A percentile compares a stretch with the other conserved stretches of the same genome.
These are phyloP conservation scores for Pseudobourletiella spinata DNA, from an alignment of 1,140 invertebrate species.

Conservation along the genomic window DNA sequence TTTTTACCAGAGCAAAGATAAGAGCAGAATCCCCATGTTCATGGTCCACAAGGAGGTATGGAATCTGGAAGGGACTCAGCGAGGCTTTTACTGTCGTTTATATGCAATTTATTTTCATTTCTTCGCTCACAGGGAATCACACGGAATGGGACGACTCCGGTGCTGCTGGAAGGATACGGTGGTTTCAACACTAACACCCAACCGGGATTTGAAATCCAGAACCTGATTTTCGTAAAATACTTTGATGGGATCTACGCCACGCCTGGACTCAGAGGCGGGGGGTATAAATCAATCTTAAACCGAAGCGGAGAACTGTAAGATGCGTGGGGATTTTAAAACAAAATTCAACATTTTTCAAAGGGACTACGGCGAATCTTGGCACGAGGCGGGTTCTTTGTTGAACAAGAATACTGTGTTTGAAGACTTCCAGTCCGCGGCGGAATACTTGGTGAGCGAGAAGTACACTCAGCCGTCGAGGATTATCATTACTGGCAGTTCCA, in stretches of 20 bases:
- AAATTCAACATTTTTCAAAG: slow-evolving; percentile 42
- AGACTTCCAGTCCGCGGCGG: slow-evolving; percentile 88
- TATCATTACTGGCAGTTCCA: slow-evolving; percentile 64
- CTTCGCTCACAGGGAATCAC: too few relatives aligned
- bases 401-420: slow-evolving; percentile 97
- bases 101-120: too few relatives aligned
- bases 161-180: slow-evolving; percentile 90
- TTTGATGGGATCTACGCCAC: slow-evolving; percentile 83
- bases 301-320: too few relatives aligned
- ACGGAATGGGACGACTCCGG: slow-evolving; percentile 48
- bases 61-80: too few relatives aligned
- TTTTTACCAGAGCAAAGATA: not conserved
- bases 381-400: slow-evolving; percentile 75
- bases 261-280: slow-evolving; percentile 91
- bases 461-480: slow-evolving; percentile 68
- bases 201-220: slow-evolving; percentile 69
- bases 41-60: not conserved
- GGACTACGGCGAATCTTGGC: slow-evolving; percentile 95
- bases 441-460: slow-evolving; percentile 75
- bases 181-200: slow-evolving; percentile 88
- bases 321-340: not conserved
- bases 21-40: not conserved
- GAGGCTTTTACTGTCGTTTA: too few relatives aligned
- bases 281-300: too few relatives aligned
- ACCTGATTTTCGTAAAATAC: slow-evolving; percentile 80